phyloP scores from a whole-genome alignment of 1,140 invertebrate genomes.

The Physella acuta region DNA sequence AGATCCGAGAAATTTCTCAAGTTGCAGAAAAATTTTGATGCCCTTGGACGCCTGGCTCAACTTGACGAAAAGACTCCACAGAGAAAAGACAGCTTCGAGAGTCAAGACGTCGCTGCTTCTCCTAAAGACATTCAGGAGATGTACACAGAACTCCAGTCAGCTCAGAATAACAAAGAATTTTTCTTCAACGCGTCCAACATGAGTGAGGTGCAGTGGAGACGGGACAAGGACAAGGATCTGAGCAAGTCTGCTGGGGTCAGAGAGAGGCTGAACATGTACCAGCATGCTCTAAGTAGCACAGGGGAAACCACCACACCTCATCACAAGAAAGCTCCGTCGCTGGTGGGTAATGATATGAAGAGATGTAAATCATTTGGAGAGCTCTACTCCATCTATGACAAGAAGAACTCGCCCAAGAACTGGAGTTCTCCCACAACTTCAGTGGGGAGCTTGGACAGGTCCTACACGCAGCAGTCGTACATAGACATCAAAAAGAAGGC shows the following conservation, averaged over 20 bases:
- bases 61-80: constrained; percentile 72
- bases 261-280: constrained; percentile 13
- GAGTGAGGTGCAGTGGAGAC: constrained; percentile 71
- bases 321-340: not conserved
- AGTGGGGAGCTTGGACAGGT: too few relatives aligned
- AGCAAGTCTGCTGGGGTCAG: constrained; percentile 59
- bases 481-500: constrained; percentile 32
- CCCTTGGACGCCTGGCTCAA: constrained; percentile 81
- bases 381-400: constrained; percentile 18
- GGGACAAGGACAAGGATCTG: constrained; percentile 74
- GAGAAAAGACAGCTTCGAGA: constrained; percentile 49
- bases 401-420: too few relatives aligned
- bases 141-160: constrained; percentile 73
- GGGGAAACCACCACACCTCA: not conserved
- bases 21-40: constrained; percentile 81
- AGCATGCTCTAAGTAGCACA: constrained; percentile 4
- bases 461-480: constrained; percentile 21
- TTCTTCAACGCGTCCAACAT: constrained; percentile 71
- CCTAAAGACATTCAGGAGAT: constrained; percentile 84
- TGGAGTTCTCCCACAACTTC: not conserved
- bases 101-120: too few relatives aligned
- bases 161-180: constrained; percentile 81
- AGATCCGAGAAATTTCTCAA: constrained; percentile 82
- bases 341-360: constrained; percentile 6
- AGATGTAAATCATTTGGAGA: constrained; percentile 28